Percentiles rank a stretch among this genome's conserved stretches.
phyloP scores from a whole-genome alignment of 2,113 vertebrate genomes.

The Gallinago undulata region DNA sequence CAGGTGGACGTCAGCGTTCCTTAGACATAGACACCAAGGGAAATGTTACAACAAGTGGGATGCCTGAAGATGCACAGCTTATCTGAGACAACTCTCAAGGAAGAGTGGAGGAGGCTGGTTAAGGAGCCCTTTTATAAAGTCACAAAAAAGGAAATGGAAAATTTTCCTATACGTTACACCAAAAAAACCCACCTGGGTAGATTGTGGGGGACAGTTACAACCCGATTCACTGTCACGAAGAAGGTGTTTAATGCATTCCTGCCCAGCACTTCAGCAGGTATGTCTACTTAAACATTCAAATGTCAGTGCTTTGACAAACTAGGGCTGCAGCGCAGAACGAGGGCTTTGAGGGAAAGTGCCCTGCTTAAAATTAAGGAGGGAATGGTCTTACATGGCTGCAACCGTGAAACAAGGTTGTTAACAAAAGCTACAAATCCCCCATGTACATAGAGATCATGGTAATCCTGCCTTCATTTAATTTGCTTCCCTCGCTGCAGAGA shows the following conservation, averaged over 20 bases:
- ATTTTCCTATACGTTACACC: neutral
- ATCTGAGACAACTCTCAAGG: no score
- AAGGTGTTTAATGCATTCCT: neutral
- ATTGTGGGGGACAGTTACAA: accelerated
- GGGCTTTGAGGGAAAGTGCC: neutral
- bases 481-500: neutral
- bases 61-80: neutral
- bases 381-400: neutral
- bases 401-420: neutral
- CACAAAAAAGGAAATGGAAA: neutral
- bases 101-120: neutral
- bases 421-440: slow-evolving; percentile 14
- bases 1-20: neutral
- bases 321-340: neutral
- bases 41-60: accelerated
- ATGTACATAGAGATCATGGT: neutral
- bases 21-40: neutral
- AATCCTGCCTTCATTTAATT: neutral
- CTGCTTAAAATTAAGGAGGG: neutral
- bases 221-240: neutral
- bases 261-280: neutral
- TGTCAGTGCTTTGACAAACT: neutral
- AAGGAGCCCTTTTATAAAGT: neutral
- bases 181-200: neutral
- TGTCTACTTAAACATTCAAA: neutral